Evolutionary conservation across 1,140 invertebrate genomes (phyloP), one percentile per base, ranked within the genome.

Genomic region (Pantala flavescens): DNA sequence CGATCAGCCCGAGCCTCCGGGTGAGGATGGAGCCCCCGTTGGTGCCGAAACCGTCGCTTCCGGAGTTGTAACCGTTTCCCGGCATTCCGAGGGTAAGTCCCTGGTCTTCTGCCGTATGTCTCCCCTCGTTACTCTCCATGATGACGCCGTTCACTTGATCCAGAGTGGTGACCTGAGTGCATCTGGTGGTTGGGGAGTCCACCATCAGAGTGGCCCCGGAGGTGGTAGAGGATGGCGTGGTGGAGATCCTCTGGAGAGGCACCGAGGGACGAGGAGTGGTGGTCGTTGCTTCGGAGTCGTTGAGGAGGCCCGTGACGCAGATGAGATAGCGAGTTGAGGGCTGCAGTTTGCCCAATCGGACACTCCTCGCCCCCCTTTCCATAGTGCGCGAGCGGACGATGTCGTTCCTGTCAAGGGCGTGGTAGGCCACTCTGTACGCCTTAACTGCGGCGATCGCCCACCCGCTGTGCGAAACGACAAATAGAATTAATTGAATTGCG

Each of bases 371-470:
- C 36, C 85, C 87, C 16, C 88, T 84, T 79, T 90, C 89, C 73
- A 93, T 81, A 73, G 89, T 83, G 82, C 89, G 91, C 1, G 89
- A 90, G 73, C 87, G 87, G 76, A 91, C 87, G 16, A 78, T 75
- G 74, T 87, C 84, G 72, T 86, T 81, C 19, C 84, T 85, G 80
- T 91, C 90, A 77, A 90, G 86, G 42, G 90, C 87, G 79, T 93
- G 91, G 84, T 95, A 95, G 77, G 91, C 90, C 77, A 96, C 89
- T 84, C 93, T 90, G 81, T 93, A 96, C 72, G 92, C 93, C 78
- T 90, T 90, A 23, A 63, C 49, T 19, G 16, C 49, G 16, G 49
- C 49, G n/a, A 63, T 63, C 16, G 49, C 49, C 49, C 49, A 63
- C 2, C 49, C 49, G 12, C 49, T 63, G 49, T 16, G 16, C 9